Percentiles rank a stretch among this genome's conserved stretches.
phyloP scores from a whole-genome alignment of 2,888 invertebrate genomes.

The Malthinus seriepunctatus region DNA sequence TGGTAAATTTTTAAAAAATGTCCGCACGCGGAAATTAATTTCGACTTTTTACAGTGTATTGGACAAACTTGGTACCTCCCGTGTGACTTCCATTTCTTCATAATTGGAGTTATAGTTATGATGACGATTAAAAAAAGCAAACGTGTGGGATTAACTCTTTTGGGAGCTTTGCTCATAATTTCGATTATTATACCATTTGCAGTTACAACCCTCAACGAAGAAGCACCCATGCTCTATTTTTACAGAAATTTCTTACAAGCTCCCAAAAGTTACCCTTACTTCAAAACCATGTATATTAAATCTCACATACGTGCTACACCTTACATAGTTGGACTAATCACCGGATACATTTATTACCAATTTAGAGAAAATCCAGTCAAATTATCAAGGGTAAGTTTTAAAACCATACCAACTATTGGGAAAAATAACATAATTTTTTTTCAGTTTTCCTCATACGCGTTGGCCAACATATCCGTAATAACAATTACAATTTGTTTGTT shows the following conservation, averaged over 20 bases:
- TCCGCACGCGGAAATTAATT: too few species aligned
- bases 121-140: background rate
- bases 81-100: slow-evolving; percentile 71
- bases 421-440: background rate
- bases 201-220: background rate
- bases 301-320: background rate
- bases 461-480: too few species aligned
- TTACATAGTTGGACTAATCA: background rate
- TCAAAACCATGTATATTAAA: background rate
- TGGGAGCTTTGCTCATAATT: background rate
- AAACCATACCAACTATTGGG: background rate
- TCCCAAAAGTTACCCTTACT: background rate
- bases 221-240: background rate
- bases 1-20: background rate
- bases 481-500: too few species aligned
- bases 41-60: slow-evolving; percentile 61
- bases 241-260: background rate
- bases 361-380: background rate
- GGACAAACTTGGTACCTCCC: slow-evolving; percentile 71
- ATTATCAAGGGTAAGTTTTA: background rate
- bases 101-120: slow-evolving; percentile 50
- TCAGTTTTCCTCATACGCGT: background rate
- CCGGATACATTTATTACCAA: background rate
- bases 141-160: background rate
- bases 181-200: background rate